Base-by-base conservation (phyloP, 2,113 vertebrate genomes). In the Micronycteris hirsuta region DNA sequence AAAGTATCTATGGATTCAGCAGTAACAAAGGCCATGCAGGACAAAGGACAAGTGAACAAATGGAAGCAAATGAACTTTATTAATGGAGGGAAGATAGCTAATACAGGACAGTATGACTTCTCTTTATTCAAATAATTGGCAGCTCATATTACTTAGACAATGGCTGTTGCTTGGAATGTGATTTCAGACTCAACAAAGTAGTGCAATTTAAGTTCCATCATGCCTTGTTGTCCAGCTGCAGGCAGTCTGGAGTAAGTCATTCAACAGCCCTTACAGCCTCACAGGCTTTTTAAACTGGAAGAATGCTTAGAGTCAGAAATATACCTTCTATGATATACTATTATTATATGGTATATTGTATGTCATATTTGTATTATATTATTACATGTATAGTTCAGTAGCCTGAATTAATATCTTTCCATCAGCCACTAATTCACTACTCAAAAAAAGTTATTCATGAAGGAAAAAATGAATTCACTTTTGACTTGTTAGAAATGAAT, bases 41-140 rank as follows among this genome's bases (percentile, higher is more conserved):
- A 84, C 92, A 96, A 95, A 96, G 31, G 45, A 58, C 49, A 89
- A 20, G 33, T 82, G 45, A 56, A 26, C 10, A 38, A 77, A 91
- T 73, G 61, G 36, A 9, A 93, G 56, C 5, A 54, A 83, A 87
- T 68, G n/a, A 87, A 83, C 54, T 93, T 85, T 76, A 94, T 88
- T 93, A 90, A 85, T 56, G 43, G 41, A 31, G 26, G 31, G 6
- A 31, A 78, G 80, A 85, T 20, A 76, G 26, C 52, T 70, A 92
- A 70, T 63, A 63, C 10, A 38, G 58, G 61, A 74, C 43, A 88
- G 38, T 52, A 41, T 43, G 41, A 19, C 17, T 87, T 84, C n/a
- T 47, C 65, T 91, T 96, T 92, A 89, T 93, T 81, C 61, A 94
- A 68, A 41, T 92, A 95, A 96, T n/a, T 87, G 87, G 47, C 41